Evolutionary conservation across 2,888 invertebrate genomes (phyloP).

Genomic region (Aporophyla lueneburgensis): DNA sequence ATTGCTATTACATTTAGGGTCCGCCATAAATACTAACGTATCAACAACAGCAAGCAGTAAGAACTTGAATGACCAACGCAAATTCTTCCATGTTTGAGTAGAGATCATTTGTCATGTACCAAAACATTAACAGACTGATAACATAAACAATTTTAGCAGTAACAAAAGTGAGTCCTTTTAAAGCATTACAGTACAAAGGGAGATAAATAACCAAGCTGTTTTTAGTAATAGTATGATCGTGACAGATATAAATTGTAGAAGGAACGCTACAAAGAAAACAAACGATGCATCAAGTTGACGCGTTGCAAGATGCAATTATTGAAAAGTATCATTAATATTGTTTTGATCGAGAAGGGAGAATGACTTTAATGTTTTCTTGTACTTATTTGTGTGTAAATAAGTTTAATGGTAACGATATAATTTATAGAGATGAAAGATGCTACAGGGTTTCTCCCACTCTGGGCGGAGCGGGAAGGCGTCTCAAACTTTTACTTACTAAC

Average conservation of each 20-base stretch:
- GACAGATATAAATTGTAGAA: conserved; percentile 33
- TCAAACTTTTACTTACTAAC: too few relatives aligned
- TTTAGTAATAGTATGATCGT: conserved; percentile 33
- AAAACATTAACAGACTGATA: neutral
- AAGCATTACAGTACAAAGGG: neutral
- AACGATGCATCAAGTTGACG: conserved; percentile 34
- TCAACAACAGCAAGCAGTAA: too few relatives aligned
- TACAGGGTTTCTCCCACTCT: too few relatives aligned
- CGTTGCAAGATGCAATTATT: conserved; percentile 44
- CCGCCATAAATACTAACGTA: too few relatives aligned
- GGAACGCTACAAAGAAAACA: neutral
- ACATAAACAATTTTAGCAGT: neutral
- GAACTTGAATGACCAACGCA: too few relatives aligned
- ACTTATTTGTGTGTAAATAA: neutral
- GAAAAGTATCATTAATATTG: conserved; percentile 42
- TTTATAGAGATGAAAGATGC: too few relatives aligned
- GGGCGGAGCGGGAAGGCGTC: too few relatives aligned
- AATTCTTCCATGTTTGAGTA: neutral
- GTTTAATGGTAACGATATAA: too few relatives aligned
- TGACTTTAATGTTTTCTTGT: neutral
- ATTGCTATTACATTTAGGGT: too few relatives aligned
- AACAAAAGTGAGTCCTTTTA: neutral
- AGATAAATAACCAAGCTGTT: conserved; percentile 26
- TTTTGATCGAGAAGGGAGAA: neutral
- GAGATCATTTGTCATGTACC: neutral